Percentiles rank a stretch among this genome's conserved stretches.
Conservation (phyloP, 2,113 vertebrate species). For the Hirundichthys speculiger region DNA sequence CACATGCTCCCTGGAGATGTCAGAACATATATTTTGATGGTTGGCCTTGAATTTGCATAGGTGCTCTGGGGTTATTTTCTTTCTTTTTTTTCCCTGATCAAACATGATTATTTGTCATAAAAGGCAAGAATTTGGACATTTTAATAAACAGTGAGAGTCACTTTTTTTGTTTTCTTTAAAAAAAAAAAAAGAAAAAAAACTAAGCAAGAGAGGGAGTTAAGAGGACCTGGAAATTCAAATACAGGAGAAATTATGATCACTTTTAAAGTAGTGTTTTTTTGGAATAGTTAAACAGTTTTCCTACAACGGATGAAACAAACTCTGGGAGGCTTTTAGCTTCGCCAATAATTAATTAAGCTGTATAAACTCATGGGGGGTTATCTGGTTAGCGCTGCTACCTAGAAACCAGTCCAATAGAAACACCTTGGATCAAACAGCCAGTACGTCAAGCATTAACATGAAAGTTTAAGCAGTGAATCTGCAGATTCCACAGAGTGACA, state of each 20-base stretch:
- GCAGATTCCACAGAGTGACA: too few relatives aligned
- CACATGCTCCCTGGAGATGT: conserved; percentile 71
- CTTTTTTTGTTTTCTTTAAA: background rate
- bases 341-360: too few relatives aligned
- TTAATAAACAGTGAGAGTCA: fast-evolving
- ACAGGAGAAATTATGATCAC: too few relatives aligned
- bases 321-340: too few relatives aligned
- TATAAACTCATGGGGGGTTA: too few relatives aligned
- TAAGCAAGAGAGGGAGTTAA: too few relatives aligned
- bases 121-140: background rate
- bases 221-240: too few relatives aligned
- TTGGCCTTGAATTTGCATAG: conserved; percentile 62
- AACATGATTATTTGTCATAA: conserved; percentile 19
- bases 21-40: conserved; percentile 63
- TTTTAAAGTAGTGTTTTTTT: too few relatives aligned
- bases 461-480: background rate
- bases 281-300: too few relatives aligned
- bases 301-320: too few relatives aligned
- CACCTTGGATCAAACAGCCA: background rate
- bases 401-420: background rate
- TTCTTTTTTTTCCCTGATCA: too few relatives aligned
- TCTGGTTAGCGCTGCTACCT: background rate
- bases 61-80: conserved; percentile 36
- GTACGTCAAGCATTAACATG: background rate
- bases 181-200: background rate